Percentiles rank a stretch among this genome's conserved stretches.
Evolutionary conservation across 2,797 vertebrate species (phyloP).

Genomic region (Protosalanx chinensis): DNA sequence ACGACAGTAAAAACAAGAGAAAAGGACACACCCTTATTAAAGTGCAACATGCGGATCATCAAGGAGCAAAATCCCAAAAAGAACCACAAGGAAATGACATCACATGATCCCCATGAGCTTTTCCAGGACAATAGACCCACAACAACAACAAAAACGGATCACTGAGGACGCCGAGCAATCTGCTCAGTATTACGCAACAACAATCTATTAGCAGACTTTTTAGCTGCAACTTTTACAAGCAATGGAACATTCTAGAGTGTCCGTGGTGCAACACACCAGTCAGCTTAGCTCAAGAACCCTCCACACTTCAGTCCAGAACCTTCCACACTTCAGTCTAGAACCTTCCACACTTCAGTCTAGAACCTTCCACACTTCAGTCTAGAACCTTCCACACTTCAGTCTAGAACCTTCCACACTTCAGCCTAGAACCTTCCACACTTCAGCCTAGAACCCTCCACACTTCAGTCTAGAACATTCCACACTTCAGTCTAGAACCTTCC

Average conservation of each 20-base stretch:
- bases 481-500: constrained; percentile 36
- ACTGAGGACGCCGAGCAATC: background rate
- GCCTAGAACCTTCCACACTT: constrained; percentile 41
- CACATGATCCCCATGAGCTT: background rate
- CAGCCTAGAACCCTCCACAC: constrained; percentile 37
- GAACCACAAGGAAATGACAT: too few relatives aligned
- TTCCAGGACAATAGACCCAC: background rate
- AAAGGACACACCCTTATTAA: too few relatives aligned
- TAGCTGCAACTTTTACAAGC: background rate
- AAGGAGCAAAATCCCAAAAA: too few relatives aligned
- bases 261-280: background rate
- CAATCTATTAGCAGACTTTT: background rate
- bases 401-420: constrained; percentile 40
- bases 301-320: constrained; percentile 31
- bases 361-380: constrained; percentile 39
- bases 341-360: constrained; percentile 42
- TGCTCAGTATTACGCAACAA: background rate
- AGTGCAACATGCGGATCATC: too few relatives aligned
- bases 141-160: background rate
- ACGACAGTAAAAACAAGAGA: too few relatives aligned
- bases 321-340: constrained; percentile 44
- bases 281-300: constrained; percentile 32
- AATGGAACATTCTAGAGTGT: background rate
- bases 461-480: constrained; percentile 46
- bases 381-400: constrained; percentile 37